Conservation (phyloP, 2,113 vertebrate species). For the Nicator chloris region DNA sequence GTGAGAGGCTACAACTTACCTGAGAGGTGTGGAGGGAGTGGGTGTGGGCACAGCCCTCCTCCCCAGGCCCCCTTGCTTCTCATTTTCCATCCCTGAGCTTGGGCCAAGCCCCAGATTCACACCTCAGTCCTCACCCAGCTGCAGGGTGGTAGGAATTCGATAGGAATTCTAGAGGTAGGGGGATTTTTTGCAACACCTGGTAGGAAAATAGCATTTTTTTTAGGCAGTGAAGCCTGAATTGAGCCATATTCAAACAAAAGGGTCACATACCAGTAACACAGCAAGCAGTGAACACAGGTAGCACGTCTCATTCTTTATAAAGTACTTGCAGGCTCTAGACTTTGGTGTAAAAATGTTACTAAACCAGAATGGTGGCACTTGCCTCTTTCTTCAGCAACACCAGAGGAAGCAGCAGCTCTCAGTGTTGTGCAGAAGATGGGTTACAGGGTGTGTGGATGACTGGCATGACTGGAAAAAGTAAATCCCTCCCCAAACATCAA, state of each 20-base stretch:
- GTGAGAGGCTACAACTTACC: rapidly evolving
- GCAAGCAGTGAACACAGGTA: background rate
- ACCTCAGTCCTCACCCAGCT: background rate
- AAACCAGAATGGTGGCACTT: background rate
- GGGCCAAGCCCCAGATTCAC: background rate
- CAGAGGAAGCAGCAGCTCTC: background rate
- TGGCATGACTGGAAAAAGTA: background rate
- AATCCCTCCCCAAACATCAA: background rate
- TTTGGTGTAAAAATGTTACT: background rate
- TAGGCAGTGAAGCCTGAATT: background rate
- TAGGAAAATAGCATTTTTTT: background rate
- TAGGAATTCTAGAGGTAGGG: background rate
- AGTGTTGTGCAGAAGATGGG: background rate
- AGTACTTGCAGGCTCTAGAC: background rate
- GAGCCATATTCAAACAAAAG: background rate
- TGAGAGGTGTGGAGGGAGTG: rapidly evolving
- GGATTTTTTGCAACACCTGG: background rate
- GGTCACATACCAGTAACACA: background rate
- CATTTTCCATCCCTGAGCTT: background rate
- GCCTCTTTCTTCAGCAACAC: background rate
- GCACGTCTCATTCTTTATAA: background rate
- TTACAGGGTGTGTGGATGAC: background rate
- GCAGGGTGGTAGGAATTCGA: background rate
- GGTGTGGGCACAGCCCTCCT: background rate
- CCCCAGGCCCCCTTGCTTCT: background rate